Base-by-base conservation (phyloP, 2,113 vertebrate species). In the Alosa alosa region DNA sequence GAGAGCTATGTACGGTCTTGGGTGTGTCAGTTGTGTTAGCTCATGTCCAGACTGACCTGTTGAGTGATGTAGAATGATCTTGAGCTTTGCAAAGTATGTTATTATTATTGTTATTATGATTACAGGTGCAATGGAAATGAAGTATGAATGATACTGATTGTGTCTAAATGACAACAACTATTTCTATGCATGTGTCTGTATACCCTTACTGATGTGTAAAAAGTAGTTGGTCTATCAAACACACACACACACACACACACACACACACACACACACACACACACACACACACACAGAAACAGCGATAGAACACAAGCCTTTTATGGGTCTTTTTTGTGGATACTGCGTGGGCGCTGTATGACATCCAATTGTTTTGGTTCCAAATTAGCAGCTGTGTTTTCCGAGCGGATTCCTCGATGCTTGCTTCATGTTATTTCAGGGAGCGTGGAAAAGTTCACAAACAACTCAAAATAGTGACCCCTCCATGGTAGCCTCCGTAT, bases 371-470 rank as follows among this genome's bases (percentile, higher is more conserved):
- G 72, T 78, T 78, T 78, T 78, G 72, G 31, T 78, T 39, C 72
- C 72, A 78, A 78, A 78, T 78, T 78, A 78, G 72, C 36, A 78
- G 72, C 72, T 39, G 72, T 78, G 72, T 78, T 78, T 78, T 78
- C 39, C 2, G 11, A 78, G 36, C 36, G 3, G 72, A 78, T 78
- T 78, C 72, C 72, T 78, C 72, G 72, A 78, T 78, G 72, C 72
- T 78, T 78, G 72, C 72, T 78, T 78, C 72, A 78, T 78, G 72
- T 78, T 78, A 78, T 78, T 78, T 78, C 72, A 39, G 31, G 72
- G 72, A 78, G 72, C 72, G 25, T 78, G 72, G 72, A 78, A 78
- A 78, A 78, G 72, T 78, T 78, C 72, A 78, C 72, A 78, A 78
- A 78, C 72, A 78, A 78, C 72, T 78, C 31, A 78, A 78, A 78